These are phyloP conservation scores for Chironomus striatipennis DNA, from an alignment of 1,140 invertebrate species.

Conservation along the genomic window DNA sequence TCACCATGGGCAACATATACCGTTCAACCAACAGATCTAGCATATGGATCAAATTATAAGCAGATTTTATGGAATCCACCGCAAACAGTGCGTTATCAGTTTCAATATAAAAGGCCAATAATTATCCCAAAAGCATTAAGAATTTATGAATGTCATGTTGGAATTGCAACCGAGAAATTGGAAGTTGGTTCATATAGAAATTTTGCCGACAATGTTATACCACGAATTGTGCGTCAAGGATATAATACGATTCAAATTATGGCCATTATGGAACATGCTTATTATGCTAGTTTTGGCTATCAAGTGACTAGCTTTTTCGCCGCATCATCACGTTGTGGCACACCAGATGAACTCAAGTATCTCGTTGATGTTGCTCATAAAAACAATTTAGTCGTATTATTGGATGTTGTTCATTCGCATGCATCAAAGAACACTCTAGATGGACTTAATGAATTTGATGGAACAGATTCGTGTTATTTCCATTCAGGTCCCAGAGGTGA, in stretches of 20 bases:
- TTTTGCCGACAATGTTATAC: conserved; percentile 79
- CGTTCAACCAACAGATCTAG: conserved; percentile 33
- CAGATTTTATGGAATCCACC: conserved; percentile 88
- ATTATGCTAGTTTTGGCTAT: conserved; percentile 97
- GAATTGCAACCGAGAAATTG: conserved; percentile 78
- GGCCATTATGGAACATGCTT: conserved; percentile 98
- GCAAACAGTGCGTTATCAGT: conserved; percentile 49
- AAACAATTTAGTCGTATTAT: conserved; percentile 72
- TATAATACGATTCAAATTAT: conserved; percentile 96
- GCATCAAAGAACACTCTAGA: conserved; percentile 94
- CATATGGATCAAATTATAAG: conserved; percentile 75
- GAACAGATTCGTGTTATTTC: conserved; percentile 84
- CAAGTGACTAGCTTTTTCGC: conserved; percentile 92
- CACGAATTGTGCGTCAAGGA: conserved; percentile 77
- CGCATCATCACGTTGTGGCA: conserved; percentile 79
- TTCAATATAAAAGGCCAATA: conserved; percentile 65
- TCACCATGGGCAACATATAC: conserved; percentile 94
- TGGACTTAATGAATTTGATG: conserved; percentile 93
- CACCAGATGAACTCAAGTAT: conserved; percentile 86
- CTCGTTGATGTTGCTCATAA: conserved; percentile 82
- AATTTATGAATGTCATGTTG: conserved; percentile 95
- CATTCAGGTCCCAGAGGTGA: conserved; percentile 74
- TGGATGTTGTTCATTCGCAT: conserved; percentile 95
- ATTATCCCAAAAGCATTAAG: conserved; percentile 63
- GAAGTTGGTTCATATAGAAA: conserved; percentile 83